Evolutionary conservation across 2,113 vertebrate species (phyloP), one percentile per base, ranked within the genome.

Genomic region (Ancistrus triradiatus): DNA sequence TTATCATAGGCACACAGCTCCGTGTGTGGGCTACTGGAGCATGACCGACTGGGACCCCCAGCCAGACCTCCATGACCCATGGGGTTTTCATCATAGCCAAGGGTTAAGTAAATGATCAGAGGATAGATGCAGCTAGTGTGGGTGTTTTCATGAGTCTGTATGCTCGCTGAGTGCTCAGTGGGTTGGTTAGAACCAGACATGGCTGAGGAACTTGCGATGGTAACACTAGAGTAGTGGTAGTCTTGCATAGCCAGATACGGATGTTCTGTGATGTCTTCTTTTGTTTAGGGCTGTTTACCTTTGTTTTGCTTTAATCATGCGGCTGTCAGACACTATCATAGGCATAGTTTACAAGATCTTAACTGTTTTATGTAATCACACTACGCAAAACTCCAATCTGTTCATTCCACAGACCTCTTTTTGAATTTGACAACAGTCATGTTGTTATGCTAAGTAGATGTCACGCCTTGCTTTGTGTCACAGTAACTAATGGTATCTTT

Each of bases 1-100:
- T 87, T 78, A 86, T 75, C 75, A 79, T 78, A 81, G 76, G 80
- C 80, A 75, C 74, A 82, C 78, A 74, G 80, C 77, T 72, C 78
- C 74, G 79, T 82, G 78, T 79, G 80, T 75, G 64, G 70, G 68
- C 62, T 80, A 78, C 37, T 75, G 75, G 69, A 78, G 78, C 63
- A 22, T 81, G 77, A 80, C 77, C 64, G 76, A 52, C 62, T 72
- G 55, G 55, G 64, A 66, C 78, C 73, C 77, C 73, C 77, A 82
- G 78, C 74, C 83, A 77, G 73, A 72, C 78, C 77, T 74, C 76
- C 74, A 72, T 21, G 24, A 42, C 64, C 64, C 63, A 42, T 33
- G 40, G 35, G 64, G 25, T 38, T 58, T 66, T 66, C 64, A 66
- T 57, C 56, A 48, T 49, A 43, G 52, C 46, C 57, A 53, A 58